Evolutionary conservation across 2,888 invertebrate genomes (phyloP).

Genomic region (Pecten maximus): DNA sequence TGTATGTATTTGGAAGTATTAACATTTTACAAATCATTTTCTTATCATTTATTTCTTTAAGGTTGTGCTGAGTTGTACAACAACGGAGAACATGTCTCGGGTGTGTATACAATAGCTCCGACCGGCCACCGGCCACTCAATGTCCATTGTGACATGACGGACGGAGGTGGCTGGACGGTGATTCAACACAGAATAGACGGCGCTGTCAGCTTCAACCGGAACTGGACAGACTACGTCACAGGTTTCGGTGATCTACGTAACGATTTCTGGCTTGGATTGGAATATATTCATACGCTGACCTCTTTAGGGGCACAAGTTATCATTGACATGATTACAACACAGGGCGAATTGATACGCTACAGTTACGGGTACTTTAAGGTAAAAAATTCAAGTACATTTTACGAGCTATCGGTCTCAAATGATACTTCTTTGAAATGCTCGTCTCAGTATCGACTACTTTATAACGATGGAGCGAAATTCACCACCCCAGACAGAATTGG

Average conservation of each 20-base stretch:
- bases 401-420: neutral
- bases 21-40: too few species aligned
- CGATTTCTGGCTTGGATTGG: constrained; percentile 20
- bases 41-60: too few species aligned
- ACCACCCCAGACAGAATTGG: neutral
- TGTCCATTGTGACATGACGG: neutral
- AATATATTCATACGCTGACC: neutral
- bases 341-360: neutral
- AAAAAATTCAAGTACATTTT: neutral
- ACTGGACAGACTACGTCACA: constrained; percentile 2
- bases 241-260: constrained; percentile 4
- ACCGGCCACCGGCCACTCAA: neutral
- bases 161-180: neutral
- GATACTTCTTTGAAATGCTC: neutral
- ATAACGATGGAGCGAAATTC: neutral
- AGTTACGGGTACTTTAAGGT: neutral
- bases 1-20: too few species aligned
- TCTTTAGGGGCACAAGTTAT: neutral
- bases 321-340: neutral
- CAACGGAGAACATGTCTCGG: neutral
- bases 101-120: neutral
- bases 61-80: neutral
- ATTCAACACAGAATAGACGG: neutral
- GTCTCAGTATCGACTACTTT: neutral
- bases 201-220: neutral